Evolutionary conservation across 2,797 vertebrate species (phyloP), one percentile per base, ranked within the genome.

Genomic region (Gallinago solitaria): DNA sequence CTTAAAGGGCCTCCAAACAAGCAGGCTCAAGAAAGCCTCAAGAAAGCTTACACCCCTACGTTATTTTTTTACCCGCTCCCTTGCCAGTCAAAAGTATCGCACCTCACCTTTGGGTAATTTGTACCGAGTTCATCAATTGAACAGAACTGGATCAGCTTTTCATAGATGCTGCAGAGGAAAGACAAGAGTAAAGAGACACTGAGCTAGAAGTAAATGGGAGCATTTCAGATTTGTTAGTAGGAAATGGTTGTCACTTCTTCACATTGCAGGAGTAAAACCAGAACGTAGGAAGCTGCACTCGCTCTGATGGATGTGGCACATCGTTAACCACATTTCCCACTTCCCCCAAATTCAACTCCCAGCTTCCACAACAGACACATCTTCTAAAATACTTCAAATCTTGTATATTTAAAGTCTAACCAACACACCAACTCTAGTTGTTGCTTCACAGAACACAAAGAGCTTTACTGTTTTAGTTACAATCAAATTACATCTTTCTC

Each of bases 61-160:
- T n/a, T 47, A 56, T 12, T n/a, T 85, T 85, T 81, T 60, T 16
- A 75, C 23, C 59, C 35, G 14, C 47, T 71, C 28, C 47, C n/a
- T 37, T 59, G 7, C 43, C 63, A 93, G 43, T 1, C 27, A 32
- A 6, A 78, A 78, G 24, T 19, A 61, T 18, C 19, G 23, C 25
- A 19, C 28, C 90, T 88, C 85, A 99, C 98, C 98, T 99, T 99
- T 15, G 99, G 99, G 90, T 99, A 99, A 98, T 99, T 99, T 4
- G 99, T 99, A 92, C 99, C 99, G 0, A 99, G 98, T 91, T 99
- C 99, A 75, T 99, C 99, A 28, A 99, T 99, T 8, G 98, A 97
- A 92, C 99, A 99, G 96, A 99, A 99, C 98, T 99, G 99, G 95
- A 99, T 99, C 69, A 99, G 98, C 94, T 99, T 99, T 97, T 99